Percentiles rank a stretch among this genome's conserved stretches.
These are phyloP conservation scores for Conus betulinus DNA, from an alignment of 1,140 invertebrate species.

Conservation along the genomic window DNA sequence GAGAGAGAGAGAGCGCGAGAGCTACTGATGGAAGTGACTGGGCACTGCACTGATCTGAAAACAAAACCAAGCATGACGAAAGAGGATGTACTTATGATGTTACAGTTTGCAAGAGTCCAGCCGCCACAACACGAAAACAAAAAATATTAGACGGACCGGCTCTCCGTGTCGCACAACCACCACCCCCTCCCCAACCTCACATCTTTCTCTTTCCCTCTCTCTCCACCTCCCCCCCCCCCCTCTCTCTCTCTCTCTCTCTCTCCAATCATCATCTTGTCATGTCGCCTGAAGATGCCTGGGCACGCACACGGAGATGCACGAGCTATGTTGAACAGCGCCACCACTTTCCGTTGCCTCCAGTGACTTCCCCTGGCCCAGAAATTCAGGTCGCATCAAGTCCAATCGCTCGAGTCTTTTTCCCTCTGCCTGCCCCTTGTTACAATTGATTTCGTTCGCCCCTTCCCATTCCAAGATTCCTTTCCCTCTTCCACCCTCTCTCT, in stretches of 20 bases:
- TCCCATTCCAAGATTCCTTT: background rate
- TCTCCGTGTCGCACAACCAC: too few species aligned
- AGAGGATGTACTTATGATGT: too few species aligned
- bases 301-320: conserved; percentile 5
- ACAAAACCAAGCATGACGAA: too few species aligned
- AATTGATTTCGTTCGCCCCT: background rate
- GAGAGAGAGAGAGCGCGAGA: too few species aligned
- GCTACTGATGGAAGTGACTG: too few species aligned
- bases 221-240: background rate
- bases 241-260: background rate
- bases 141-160: too few species aligned
- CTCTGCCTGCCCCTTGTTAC: background rate
- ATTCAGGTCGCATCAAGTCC: conserved; percentile 20
- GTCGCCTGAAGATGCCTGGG: background rate
- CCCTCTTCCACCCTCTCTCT: background rate
- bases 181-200: too few species aligned
- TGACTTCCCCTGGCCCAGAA: background rate
- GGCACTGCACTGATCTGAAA: too few species aligned
- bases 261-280: background rate
- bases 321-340: background rate
- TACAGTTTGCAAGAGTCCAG: too few species aligned
- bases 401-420: background rate
- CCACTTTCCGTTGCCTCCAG: background rate
- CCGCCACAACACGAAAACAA: too few species aligned
- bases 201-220: background rate